Evolutionary conservation across 2,888 invertebrate species (phyloP).

Genomic region (Hemistola chrysoprasaria): DNA sequence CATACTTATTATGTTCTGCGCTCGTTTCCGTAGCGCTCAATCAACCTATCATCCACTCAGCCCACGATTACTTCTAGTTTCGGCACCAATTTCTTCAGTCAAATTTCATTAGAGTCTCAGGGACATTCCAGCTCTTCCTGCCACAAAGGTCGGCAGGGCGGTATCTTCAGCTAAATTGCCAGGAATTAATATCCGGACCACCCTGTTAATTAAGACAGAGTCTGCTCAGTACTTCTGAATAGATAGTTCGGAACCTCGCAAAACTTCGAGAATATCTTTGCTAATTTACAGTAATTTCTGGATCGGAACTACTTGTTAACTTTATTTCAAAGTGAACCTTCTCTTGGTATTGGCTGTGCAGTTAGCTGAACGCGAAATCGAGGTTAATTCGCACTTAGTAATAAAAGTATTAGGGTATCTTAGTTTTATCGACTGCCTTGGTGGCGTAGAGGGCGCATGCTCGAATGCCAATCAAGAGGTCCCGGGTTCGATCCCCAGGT

Average conservation of each 20-base stretch:
- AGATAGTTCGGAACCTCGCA: slow-evolving; percentile 28
- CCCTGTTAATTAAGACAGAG: slow-evolving; percentile 54
- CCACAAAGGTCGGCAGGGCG: slow-evolving; percentile 38
- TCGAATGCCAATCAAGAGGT: too few species aligned
- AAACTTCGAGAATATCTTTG: slow-evolving; percentile 30
- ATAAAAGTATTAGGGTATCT: too few species aligned
- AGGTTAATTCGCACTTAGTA: too few species aligned
- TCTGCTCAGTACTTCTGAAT: slow-evolving; percentile 40
- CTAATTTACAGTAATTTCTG: slow-evolving; percentile 31
- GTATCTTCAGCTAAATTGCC: slow-evolving; percentile 47
- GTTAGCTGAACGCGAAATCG: too few species aligned
- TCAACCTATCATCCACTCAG: too few species aligned
- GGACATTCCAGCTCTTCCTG: slow-evolving; percentile 21
- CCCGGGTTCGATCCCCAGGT: too few species aligned
- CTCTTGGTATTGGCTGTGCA: slow-evolving; percentile 12
- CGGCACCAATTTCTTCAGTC: slow-evolving; percentile 18
- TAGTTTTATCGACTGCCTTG: too few species aligned
- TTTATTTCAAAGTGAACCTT: slow-evolving; percentile 19
- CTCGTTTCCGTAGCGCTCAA: too few species aligned
- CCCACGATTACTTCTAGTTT: slow-evolving; percentile 19
- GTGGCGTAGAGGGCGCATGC: too few species aligned
- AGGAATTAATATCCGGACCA: slow-evolving; percentile 56
- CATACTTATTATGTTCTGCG: too few species aligned
- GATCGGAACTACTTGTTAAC: slow-evolving; percentile 21
- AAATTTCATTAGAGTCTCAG: slow-evolving; percentile 13